Base-by-base conservation (phyloP, 2,888 invertebrate genomes). In the Rhopalosiphum nymphaeae region DNA sequence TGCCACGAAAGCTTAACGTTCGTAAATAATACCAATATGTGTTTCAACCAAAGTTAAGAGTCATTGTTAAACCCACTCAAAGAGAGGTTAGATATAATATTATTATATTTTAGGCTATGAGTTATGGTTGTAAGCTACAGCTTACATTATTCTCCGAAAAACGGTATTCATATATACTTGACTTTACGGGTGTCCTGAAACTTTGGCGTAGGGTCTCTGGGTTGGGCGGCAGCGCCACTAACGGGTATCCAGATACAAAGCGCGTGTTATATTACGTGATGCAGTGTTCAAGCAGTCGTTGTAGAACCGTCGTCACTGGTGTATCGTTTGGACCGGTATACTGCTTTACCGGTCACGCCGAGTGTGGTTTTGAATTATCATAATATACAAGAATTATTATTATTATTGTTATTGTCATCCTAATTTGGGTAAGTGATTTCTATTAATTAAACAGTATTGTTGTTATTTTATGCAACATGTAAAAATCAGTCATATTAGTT, bases 261-360 rank as follows among this genome's bases (percentile, higher is more conserved):
- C 57, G 91, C 44, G 56, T 57, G 56, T 78, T 36, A 78, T 36
- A 78, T 78, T 78, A 78, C 36, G 36, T 2, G 36, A 36, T 36
- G n/a, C 29, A 85, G 91, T 57, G 44, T 85, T 57, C 85, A n/a
- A 36, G 86, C 57, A 91, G 91, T 91, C 85, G 91, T 85, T n/a
- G 29, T 46, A 16, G 46, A n/a, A 44, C 91, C 86, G 86, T 44
- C 46, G 57, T 53, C 86, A 36, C 85, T 56, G 57, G 57, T 86
- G 91, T 46, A 44, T 42, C 53, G 91, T 4, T 85, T 44, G 25
- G 36, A 78, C 91, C 49, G 11, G 36, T 78, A 25, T 36, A 26
- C 0, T 16, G 44, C 29, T 26, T 53, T 49, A 25, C 25, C n/a
- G 49, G 29, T 29, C 53, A 56, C 10, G 84, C 42, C 29, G 85